Conservation (phyloP, 2,888 invertebrate genomes). For the Cryptocephalus moraei region DNA sequence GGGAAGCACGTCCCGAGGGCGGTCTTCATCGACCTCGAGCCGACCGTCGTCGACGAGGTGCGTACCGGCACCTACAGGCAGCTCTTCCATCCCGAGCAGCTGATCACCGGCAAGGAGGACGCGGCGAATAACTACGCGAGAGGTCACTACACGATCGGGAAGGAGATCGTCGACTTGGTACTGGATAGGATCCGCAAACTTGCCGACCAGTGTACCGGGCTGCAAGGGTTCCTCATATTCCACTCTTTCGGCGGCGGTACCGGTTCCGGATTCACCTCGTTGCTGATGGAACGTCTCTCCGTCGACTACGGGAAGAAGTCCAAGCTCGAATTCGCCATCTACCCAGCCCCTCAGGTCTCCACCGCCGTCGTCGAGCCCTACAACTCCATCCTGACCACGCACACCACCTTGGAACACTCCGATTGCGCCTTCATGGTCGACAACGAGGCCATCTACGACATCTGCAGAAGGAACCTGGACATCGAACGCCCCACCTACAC, state of each 20-base stretch:
- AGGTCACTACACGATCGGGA: slow-evolving; percentile 71
- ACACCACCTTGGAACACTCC: slow-evolving; percentile 53
- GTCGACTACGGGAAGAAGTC: slow-evolving; percentile 38
- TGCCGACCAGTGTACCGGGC: slow-evolving; percentile 51
- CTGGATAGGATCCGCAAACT: slow-evolving; percentile 56
- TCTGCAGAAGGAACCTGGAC: slow-evolving; percentile 52
- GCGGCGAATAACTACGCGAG: slow-evolving; percentile 77
- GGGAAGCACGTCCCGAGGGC: slow-evolving; percentile 74
- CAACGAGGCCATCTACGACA: neutral
- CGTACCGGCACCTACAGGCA: slow-evolving; percentile 25
- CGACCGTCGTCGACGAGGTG: slow-evolving; percentile 65
- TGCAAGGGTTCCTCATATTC: slow-evolving; percentile 54
- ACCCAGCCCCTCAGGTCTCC: slow-evolving; percentile 67
- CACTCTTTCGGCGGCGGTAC: slow-evolving; percentile 69
- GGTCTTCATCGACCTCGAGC: slow-evolving; percentile 79
- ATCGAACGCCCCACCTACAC: slow-evolving; percentile 73
- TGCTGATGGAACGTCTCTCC: slow-evolving; percentile 52
- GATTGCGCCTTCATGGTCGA: slow-evolving; percentile 54
- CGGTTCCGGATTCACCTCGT: slow-evolving; percentile 62
- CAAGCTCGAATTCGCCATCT: slow-evolving; percentile 56
- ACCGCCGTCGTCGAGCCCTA: slow-evolving; percentile 69
- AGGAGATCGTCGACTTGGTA: slow-evolving; percentile 61
- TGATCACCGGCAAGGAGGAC: slow-evolving; percentile 75
- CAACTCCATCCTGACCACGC: slow-evolving; percentile 40
- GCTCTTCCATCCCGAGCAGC: slow-evolving; percentile 31